Conservation (phyloP, 2,797 vertebrate species). For the Helicolenus hilgendorfi region DNA sequence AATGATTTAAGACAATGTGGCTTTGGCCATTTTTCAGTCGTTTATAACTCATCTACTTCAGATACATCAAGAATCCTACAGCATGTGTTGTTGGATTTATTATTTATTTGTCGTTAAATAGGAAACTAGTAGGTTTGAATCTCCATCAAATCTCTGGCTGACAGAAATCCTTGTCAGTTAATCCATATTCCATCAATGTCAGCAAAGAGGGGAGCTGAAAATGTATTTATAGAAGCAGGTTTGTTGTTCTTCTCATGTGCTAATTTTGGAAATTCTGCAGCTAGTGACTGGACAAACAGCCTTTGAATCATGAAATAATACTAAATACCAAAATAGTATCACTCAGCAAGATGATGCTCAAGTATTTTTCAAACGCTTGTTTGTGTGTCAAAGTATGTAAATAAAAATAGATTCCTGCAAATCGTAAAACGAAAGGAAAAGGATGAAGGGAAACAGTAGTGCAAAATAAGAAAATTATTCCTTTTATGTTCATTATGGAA, state of each 20-base stretch:
- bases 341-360: neutral
- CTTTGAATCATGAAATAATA: conserved; percentile 24
- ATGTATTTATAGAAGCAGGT: conserved; percentile 64
- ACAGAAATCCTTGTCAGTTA: conserved; percentile 49
- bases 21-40: neutral
- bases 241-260: conserved; percentile 47
- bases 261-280: conserved; percentile 57
- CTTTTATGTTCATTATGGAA: neutral
- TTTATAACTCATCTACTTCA: neutral
- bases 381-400: neutral
- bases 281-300: conserved; percentile 7
- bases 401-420: neutral
- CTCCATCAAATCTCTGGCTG: conserved; percentile 19
- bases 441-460: neutral
- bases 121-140: conserved; percentile 18
- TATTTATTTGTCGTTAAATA: conserved; percentile 19
- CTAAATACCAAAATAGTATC: conserved; percentile 23
- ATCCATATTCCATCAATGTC: conserved; percentile 59
- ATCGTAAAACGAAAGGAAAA: neutral
- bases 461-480: neutral
- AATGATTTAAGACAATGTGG: neutral
- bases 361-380: neutral
- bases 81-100: neutral
- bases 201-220: conserved; percentile 24
- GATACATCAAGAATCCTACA: neutral